phyloP scores from a whole-genome alignment of 1,140 invertebrate species.

The Acarapis woodi region DNA sequence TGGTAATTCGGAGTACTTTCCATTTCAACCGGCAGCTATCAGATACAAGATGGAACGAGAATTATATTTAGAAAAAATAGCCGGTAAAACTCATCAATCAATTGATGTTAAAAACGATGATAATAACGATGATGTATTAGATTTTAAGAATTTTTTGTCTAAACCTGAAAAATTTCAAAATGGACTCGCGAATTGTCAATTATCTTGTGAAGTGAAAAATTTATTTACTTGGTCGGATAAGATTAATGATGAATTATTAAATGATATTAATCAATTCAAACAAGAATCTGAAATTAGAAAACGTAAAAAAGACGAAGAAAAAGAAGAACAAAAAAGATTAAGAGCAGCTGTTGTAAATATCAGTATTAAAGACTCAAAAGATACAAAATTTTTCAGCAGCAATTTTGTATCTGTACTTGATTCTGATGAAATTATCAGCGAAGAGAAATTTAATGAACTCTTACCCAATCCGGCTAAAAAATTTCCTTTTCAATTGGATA shows the following conservation, averaged over 20 bases:
- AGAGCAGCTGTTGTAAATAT: background rate
- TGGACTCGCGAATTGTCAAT: background rate
- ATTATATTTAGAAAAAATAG: background rate
- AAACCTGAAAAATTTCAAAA: background rate
- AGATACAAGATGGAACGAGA: background rate
- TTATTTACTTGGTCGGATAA: background rate
- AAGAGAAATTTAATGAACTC: conserved; percentile 1
- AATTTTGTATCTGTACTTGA: conserved; percentile 2
- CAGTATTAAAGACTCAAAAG: background rate
- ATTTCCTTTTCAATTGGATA: conserved; percentile 58
- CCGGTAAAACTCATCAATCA: background rate
- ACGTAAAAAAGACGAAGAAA: background rate
- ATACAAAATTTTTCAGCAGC: background rate
- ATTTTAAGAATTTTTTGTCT: background rate
- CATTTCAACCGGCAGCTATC: background rate
- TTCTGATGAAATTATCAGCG: background rate
- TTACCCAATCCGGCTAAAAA: conserved; percentile 6
- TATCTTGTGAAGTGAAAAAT: background rate
- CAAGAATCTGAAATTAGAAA: background rate
- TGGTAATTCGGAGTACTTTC: background rate
- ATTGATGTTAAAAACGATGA: background rate
- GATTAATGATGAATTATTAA: background rate
- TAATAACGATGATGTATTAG: background rate
- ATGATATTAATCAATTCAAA: background rate
- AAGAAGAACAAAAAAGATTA: background rate